These are phyloP conservation scores for Carassius auratus DNA, from an alignment of 2,113 vertebrate genomes.

Conservation along the genomic window DNA sequence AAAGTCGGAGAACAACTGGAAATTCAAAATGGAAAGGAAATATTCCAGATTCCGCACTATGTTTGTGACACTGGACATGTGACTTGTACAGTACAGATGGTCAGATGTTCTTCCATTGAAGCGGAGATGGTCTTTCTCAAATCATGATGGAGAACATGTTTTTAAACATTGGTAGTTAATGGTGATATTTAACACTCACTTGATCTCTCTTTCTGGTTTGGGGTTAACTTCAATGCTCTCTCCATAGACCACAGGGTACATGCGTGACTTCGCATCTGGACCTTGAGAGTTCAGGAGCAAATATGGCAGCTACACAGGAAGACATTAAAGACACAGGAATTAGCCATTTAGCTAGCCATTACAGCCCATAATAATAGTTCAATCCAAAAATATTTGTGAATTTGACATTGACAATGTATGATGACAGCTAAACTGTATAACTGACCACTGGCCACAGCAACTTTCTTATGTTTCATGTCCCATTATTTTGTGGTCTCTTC, in stretches of 20 bases:
- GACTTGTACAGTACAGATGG: not conserved
- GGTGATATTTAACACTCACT: conserved; percentile 73
- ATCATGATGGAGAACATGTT: no score
- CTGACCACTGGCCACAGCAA: not conserved
- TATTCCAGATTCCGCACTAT: not conserved
- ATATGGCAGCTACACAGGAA: conserved; percentile 77
- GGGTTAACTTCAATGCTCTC: conserved; percentile 94
- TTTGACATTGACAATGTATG: not conserved
- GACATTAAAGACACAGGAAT: not conserved
- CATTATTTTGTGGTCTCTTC: not conserved
- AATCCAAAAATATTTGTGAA: not conserved
- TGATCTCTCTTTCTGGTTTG: conserved; percentile 86
- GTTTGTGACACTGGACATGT: not conserved
- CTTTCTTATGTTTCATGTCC: not conserved
- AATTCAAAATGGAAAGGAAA: not conserved
- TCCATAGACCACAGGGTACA: conserved; percentile 91
- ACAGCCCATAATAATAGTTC: not conserved
- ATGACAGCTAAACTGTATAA: not conserved
- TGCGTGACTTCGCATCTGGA: conserved; percentile 80
- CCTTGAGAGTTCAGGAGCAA: conserved; percentile 74
- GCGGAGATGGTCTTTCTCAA: not conserved
- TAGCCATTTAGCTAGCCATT: not conserved
- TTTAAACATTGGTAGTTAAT: no score
- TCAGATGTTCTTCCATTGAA: not conserved
- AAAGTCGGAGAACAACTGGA: not conserved